Evolutionary conservation across 2,888 invertebrate species (phyloP).

Genomic region (Aethes cnicana): DNA sequence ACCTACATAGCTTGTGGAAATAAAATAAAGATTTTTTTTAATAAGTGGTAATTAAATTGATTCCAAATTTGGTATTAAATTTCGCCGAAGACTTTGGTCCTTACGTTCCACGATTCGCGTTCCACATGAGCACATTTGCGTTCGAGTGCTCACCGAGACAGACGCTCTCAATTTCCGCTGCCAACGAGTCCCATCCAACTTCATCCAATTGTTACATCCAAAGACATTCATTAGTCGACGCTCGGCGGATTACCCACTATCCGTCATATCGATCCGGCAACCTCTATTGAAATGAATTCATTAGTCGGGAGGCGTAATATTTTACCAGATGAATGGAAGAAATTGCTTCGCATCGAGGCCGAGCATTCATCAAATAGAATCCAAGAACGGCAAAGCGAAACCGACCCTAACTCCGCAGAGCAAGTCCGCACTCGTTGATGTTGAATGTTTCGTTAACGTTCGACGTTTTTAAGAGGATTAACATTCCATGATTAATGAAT

Average conservation of each 20-base stretch:
- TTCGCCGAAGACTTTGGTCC: too few relatives aligned
- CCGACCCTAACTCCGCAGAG: not conserved
- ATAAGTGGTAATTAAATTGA: too few relatives aligned
- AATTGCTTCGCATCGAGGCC: constrained; percentile 59
- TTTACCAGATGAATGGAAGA: constrained; percentile 68
- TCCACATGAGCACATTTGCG: too few relatives aligned
- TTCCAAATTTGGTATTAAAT: too few relatives aligned
- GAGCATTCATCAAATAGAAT: constrained; percentile 54
- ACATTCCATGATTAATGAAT: constrained; percentile 14
- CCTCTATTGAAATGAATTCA: constrained; percentile 66
- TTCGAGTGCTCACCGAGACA: too few relatives aligned
- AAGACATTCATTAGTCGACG: not conserved
- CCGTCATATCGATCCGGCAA: constrained; percentile 32
- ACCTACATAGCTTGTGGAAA: too few relatives aligned
- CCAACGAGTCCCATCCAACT: too few relatives aligned
- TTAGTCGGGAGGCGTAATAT: constrained; percentile 64
- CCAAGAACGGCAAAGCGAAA: not conserved
- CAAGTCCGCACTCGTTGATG: not conserved
- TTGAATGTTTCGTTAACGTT: constrained; percentile 27
- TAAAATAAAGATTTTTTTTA: too few relatives aligned
- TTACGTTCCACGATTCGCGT: too few relatives aligned
- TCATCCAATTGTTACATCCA: not conserved
- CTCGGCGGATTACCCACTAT: constrained; percentile 26
- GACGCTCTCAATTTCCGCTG: not conserved
- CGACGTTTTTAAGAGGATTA: constrained; percentile 28